phyloP scores from a whole-genome alignment of 2,888 invertebrate genomes.

The Eledona agricola region DNA sequence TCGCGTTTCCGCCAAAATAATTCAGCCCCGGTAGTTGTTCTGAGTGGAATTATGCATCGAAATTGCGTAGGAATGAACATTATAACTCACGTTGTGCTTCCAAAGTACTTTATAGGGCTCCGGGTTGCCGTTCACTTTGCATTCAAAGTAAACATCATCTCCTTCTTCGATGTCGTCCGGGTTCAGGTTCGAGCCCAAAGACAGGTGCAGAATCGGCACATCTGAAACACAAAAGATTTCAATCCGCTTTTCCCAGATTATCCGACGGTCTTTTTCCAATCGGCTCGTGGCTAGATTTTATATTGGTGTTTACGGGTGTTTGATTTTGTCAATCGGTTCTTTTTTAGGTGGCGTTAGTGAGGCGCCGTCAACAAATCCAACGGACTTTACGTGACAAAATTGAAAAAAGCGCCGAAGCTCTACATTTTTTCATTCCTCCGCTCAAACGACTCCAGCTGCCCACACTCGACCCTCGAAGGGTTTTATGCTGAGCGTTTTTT shows the following conservation, averaged over 20 bases:
- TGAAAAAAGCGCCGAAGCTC: not conserved
- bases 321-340: conserved; percentile 42
- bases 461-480: too few relatives aligned
- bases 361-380: conserved; percentile 23
- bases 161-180: conserved; percentile 83
- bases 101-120: conserved; percentile 81
- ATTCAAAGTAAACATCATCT: conserved; percentile 83
- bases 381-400: conserved; percentile 9
- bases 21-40: conserved; percentile 34
- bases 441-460: conserved; percentile 41
- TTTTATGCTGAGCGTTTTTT: too few relatives aligned
- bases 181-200: conserved; percentile 78
- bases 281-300: conserved; percentile 53
- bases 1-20: conserved; percentile 34
- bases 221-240: conserved; percentile 64
- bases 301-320: conserved; percentile 53
- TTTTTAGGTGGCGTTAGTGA: conserved; percentile 15
- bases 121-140: conserved; percentile 81
- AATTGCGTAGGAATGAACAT: conserved; percentile 37
- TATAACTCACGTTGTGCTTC: conserved; percentile 79
- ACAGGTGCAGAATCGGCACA: conserved; percentile 74
- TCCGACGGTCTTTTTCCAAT: conserved; percentile 46
- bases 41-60: conserved; percentile 38
- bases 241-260: conserved; percentile 51
- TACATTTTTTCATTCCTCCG: conserved; percentile 5